phyloP scores from a whole-genome alignment of 2,797 vertebrate genomes.

The Champsocephalus gunnari region DNA sequence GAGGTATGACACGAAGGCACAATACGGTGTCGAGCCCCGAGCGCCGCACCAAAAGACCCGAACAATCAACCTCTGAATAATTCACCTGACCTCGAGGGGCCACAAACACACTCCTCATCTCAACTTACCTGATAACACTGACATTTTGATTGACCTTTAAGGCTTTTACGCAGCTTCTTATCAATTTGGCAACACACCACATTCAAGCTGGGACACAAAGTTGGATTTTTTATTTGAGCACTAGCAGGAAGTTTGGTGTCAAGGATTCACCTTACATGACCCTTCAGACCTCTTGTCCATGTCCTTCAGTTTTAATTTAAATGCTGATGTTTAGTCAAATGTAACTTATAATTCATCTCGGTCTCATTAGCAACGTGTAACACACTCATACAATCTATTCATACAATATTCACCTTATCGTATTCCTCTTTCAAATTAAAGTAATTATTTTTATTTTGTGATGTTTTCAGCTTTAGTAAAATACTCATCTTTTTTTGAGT shows the following conservation, averaged over 20 bases:
- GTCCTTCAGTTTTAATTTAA: not conserved
- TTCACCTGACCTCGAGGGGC: slow-evolving; percentile 74
- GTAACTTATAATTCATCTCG: not conserved
- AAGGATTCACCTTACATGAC: not conserved
- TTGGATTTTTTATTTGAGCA: not conserved
- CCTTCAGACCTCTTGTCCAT: fast-evolving
- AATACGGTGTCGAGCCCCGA: slow-evolving; percentile 24
- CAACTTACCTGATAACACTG: slow-evolving; percentile 76
- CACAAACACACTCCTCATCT: slow-evolving; percentile 70
- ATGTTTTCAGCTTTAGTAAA: not conserved
- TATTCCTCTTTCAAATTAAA: not conserved
- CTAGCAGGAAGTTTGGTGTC: not conserved
- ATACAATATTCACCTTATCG: not conserved
- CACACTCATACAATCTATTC: not conserved
- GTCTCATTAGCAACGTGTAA: not conserved
- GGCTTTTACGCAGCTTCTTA: not conserved
- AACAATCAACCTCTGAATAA: slow-evolving; percentile 81
- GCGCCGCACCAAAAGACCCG: slow-evolving; percentile 46
- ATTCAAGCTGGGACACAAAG: not conserved
- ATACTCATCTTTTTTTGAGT: too few relatives aligned
- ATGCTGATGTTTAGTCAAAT: not conserved
- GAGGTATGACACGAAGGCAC: slow-evolving; percentile 52
- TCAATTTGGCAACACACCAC: not conserved
- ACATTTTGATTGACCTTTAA: slow-evolving; percentile 73
- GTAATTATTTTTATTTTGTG: not conserved